phyloP scores from a whole-genome alignment of 2,113 vertebrate species.

The Microcebus tavaratra region DNA sequence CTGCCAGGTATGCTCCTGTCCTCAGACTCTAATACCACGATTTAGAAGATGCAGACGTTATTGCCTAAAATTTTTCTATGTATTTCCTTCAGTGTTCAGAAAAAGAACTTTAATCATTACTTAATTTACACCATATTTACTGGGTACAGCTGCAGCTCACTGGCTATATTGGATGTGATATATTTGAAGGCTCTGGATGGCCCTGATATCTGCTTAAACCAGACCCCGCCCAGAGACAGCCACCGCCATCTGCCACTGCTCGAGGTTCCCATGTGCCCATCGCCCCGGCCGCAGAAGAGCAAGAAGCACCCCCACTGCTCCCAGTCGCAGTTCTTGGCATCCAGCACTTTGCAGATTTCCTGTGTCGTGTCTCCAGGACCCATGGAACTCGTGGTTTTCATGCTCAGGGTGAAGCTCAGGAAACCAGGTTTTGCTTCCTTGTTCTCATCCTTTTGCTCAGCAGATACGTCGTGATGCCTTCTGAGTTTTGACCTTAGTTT shows the following conservation, averaged over 20 bases:
- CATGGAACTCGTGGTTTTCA: slow-evolving; percentile 99
- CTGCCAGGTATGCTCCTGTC: slow-evolving; percentile 85
- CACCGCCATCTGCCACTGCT: slow-evolving; percentile 99
- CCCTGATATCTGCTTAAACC: slow-evolving; percentile 98
- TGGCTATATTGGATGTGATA: slow-evolving; percentile 99
- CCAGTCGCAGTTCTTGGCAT: slow-evolving; percentile 98
- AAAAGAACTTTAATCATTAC: slow-evolving; percentile 91
- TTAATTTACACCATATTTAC: slow-evolving; percentile 95
- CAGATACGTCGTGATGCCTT: slow-evolving; percentile 92
- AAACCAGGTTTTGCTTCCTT: slow-evolving; percentile 96
- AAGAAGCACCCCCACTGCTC: slow-evolving; percentile 97
- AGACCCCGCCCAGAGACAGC: slow-evolving; percentile 97
- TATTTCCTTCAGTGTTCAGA: slow-evolving; percentile 90
- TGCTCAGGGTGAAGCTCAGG: slow-evolving; percentile 99
- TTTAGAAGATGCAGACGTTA: slow-evolving; percentile 95
- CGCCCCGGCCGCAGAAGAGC: slow-evolving; percentile 96
- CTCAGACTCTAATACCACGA: slow-evolving; percentile 88
- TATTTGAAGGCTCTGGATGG: slow-evolving; percentile 99
- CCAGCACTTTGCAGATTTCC: slow-evolving; percentile 97
- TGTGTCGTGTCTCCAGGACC: slow-evolving; percentile 97
- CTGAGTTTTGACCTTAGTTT: too few species aligned
- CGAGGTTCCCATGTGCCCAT: slow-evolving; percentile 93
- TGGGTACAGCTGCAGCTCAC: slow-evolving; percentile 98
- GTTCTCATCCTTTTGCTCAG: slow-evolving; percentile 96
- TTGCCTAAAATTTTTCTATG: slow-evolving; percentile 98